Base-by-base conservation (phyloP, 2,797 vertebrate genomes). In the Galagoides demidoff region DNA sequence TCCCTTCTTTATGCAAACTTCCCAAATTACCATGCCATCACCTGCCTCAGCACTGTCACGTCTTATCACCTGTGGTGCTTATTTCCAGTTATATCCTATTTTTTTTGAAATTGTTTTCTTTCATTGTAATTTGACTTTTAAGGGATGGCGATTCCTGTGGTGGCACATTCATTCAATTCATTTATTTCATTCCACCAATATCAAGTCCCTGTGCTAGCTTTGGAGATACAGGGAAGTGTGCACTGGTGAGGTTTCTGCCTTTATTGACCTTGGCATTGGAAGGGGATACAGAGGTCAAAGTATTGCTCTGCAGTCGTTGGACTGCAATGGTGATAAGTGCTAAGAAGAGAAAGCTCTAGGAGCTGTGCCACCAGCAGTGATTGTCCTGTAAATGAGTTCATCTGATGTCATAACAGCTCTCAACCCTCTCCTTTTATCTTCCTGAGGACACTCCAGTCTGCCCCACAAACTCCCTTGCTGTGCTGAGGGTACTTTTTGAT, bases 41-140 rank as follows among this genome's bases (percentile, higher is more conserved):
- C 14, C 29, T 85, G 55, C 49, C 39, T 89, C 2, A 29, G 61
- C 49, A 73, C 13, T n/a, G 11, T 16, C 20, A 11, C 20, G 84
- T 59, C 68, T 85, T 31, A 73, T 70, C 13, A 43, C 43, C 49
- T 43, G 16, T 29, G 61, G 9, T 25, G 59, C 49, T 94, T 78
- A 25, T 85, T 93, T 91, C 87, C 6, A 84, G 31, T 90, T 88
- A 7, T 10, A 73, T 52, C 79, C 45, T 29, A 19, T 74, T 70
- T 87, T 70, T 87, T 86, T 89, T 3, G 17, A 91, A 79, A 81
- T 86, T n/a, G 27, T 3, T 91, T 89, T 92, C 23, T 92, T 86
- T 94, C 23, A 71, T 76, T 95, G 9, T 66, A 61, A 45, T 76
- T 91, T 70, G 29, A 55, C n/a, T 96, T 82, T 76, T 89, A 90